A percentile compares a stretch with the other conserved stretches of the same genome.
Conservation (phyloP, 2,113 vertebrate genomes). For the Asarcornis scutulata region DNA sequence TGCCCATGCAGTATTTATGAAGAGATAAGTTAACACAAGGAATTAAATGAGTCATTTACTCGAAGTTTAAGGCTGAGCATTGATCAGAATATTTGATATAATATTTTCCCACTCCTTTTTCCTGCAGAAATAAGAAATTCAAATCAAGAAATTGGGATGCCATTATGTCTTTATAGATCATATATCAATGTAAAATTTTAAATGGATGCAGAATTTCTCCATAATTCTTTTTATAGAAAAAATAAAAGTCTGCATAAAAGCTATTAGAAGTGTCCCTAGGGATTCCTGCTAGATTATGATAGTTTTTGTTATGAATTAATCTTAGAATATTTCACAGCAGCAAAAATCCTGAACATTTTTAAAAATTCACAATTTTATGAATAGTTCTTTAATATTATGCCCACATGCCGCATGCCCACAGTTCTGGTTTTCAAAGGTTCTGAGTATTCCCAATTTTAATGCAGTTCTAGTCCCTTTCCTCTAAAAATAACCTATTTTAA, state of each 20-base stretch:
- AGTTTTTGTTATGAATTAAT: neutral
- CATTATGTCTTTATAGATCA: neutral
- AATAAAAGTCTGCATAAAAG: neutral
- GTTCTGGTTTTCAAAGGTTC: neutral
- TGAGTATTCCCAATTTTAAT: neutral
- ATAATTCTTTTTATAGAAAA: neutral
- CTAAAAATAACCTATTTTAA: neutral
- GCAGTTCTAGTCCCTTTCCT: neutral
- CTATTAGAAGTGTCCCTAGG: neutral
- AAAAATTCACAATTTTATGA: neutral
- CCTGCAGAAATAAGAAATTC: slow-evolving; percentile 9
- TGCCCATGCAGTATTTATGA: slow-evolving; percentile 42
- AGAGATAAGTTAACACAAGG: neutral
- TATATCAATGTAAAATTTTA: neutral
- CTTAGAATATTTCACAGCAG: neutral
- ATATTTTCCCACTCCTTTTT: slow-evolving; percentile 12
- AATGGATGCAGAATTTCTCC: neutral
- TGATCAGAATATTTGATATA: neutral
- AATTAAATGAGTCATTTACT: neutral
- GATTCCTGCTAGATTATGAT: neutral
- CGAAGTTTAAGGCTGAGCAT: neutral
- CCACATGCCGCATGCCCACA: neutral
- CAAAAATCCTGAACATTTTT: neutral
- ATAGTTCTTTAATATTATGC: neutral
- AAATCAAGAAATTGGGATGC: neutral